Evolutionary conservation across 2,113 vertebrate species (phyloP), one percentile per base, ranked within the genome.

Genomic region (Osmerus eperlanus): DNA sequence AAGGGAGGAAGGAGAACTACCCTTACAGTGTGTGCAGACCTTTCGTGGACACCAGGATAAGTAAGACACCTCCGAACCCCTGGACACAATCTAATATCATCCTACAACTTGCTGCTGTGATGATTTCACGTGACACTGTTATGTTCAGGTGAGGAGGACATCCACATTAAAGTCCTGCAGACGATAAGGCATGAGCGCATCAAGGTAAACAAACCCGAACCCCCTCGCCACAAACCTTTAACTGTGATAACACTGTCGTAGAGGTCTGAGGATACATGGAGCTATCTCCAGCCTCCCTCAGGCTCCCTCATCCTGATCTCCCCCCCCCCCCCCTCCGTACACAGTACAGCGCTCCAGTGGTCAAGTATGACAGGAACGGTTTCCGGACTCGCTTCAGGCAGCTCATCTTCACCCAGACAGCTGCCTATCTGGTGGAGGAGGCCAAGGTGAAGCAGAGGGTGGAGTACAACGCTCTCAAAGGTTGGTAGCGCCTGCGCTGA

Each of bases 361-460:
- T 93, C 13, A 99, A 98, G 78, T 99, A 97, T 0, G 93, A 99
- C 85, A 91, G 96, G 79, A 97, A 95, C 0, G 95, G 95, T 11
- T 99, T 97, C 87, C 97, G 95, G 79, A 89, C 94, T 0, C 88
- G 95, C 3, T 93, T 90, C 1, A 79, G 97, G 13, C 94, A 98
- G 47, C 92, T 99, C 0, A 79, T 98, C 56, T 89, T 98, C 56
- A 98, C 96, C 21, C 91, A 93, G 81, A 81, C 88, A 18, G 92
- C 95, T 0, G 93, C 90, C 0, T 94, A 95, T 0, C 71, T 99
- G 81, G 90, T 94, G 41, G 96, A 98, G 47, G 87, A 93, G 53
- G 92, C 93, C 77, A 98, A 94, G 86, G 85, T 99, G 91, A 99
- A 97, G 79, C 95, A 98, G 89, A 94, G 90, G 76, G 91, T 99